Evolutionary conservation across 2,113 vertebrate genomes (phyloP).

Genomic region (Malaclemys terrapin): DNA sequence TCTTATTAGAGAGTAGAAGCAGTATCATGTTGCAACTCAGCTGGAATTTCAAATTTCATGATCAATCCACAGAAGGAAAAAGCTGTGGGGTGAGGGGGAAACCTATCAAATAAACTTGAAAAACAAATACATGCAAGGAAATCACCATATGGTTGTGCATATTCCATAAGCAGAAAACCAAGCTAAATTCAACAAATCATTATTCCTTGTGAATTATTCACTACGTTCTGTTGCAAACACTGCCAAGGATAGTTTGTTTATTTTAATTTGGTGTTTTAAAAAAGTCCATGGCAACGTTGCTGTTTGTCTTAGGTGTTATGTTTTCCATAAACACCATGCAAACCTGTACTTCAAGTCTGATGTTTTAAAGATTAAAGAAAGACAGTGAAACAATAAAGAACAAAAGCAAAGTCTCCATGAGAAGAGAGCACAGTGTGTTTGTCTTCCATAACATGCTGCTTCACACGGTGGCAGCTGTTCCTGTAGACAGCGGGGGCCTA

Average conservation of each 20-base stretch:
- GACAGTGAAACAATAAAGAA: slow-evolving; percentile 23
- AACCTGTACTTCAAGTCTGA: slow-evolving; percentile 42
- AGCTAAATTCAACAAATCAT: slow-evolving; percentile 78
- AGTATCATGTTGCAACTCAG: slow-evolving; percentile 64
- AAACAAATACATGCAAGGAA: slow-evolving; percentile 77
- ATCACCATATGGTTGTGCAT: slow-evolving; percentile 69
- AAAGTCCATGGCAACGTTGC: slow-evolving; percentile 64
- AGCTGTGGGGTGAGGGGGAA: neutral
- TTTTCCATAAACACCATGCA: slow-evolving; percentile 54
- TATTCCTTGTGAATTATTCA: slow-evolving; percentile 81
- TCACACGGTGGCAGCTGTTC: slow-evolving; percentile 22
- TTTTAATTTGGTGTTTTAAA: slow-evolving; percentile 73
- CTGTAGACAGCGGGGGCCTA: neutral
- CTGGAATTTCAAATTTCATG: slow-evolving; percentile 68
- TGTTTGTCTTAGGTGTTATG: slow-evolving; percentile 63
- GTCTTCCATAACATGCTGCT: neutral
- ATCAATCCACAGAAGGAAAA: slow-evolving; percentile 3
- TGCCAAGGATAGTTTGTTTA: slow-evolving; percentile 77
- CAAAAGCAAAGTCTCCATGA: slow-evolving; percentile 48
- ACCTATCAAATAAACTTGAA: slow-evolving; percentile 74
- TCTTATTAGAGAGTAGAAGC: slow-evolving; percentile 54
- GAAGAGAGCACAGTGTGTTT: neutral
- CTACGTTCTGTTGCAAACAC: slow-evolving; percentile 69
- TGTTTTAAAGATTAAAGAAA: slow-evolving; percentile 61
- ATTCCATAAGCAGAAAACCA: slow-evolving; percentile 52